Conservation (phyloP, 2,113 vertebrate genomes). For the Aepyceros melampus region DNA sequence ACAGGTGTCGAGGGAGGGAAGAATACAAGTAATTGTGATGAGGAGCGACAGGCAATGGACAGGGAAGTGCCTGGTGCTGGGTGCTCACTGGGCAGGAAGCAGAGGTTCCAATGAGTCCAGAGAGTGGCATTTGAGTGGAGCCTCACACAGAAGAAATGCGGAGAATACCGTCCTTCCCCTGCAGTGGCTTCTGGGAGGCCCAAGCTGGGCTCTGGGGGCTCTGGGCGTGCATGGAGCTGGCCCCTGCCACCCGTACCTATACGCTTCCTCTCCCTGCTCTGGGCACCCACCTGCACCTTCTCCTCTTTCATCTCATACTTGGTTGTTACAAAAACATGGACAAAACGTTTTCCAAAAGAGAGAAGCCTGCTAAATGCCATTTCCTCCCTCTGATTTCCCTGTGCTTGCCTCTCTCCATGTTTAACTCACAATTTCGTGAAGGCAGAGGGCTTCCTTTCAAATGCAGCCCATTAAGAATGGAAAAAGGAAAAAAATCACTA, state of each 20-base stretch:
- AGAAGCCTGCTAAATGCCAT: not conserved
- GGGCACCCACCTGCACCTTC: not conserved
- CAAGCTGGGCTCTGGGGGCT: rapidly evolving
- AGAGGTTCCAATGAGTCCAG: too few relatives aligned
- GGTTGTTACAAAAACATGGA: not conserved
- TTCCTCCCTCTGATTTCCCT: not conserved
- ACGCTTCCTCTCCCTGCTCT: too few relatives aligned
- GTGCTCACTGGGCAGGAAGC: not conserved
- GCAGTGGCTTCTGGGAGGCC: not conserved
- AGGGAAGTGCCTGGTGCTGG: rapidly evolving
- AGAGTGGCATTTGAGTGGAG: not conserved
- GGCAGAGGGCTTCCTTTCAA: not conserved
- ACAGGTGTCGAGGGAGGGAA: not conserved
- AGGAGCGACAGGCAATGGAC: rapidly evolving
- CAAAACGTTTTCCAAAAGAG: not conserved
- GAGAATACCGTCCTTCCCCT: rapidly evolving
- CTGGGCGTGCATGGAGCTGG: rapidly evolving
- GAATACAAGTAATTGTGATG: rapidly evolving
- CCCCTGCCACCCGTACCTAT: not conserved
- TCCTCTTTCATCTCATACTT: not conserved
- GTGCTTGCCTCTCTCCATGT: not conserved
- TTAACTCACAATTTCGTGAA: not conserved
- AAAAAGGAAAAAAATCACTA: not conserved
- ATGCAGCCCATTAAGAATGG: not conserved
- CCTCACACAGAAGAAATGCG: rapidly evolving